phyloP scores from a whole-genome alignment of 2,797 vertebrate genomes.

The Myiothlypis coronata region DNA sequence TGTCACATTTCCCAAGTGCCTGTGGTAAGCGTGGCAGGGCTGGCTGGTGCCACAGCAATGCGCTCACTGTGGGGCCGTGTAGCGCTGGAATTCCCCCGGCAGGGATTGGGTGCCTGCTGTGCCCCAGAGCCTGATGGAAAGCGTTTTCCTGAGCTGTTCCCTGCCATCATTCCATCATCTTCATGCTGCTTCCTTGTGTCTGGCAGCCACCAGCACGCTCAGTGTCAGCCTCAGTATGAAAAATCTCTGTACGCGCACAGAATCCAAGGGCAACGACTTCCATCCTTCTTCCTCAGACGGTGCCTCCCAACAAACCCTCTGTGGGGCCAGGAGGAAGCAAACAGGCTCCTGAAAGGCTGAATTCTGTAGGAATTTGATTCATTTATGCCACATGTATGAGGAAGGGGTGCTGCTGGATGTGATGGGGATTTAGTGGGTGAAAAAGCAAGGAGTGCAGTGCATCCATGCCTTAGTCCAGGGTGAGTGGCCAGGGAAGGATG shows the following conservation, averaged over 20 bases:
- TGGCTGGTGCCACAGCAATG: background rate
- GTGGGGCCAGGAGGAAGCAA: background rate
- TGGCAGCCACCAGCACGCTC: background rate
- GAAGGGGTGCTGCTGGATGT: background rate
- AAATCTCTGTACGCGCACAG: rapidly evolving
- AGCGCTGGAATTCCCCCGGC: rapidly evolving
- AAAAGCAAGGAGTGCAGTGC: background rate
- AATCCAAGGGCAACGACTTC: rapidly evolving
- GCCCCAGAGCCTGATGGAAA: background rate
- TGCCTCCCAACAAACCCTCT: background rate
- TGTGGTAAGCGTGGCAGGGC: background rate
- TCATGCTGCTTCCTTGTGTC: background rate
- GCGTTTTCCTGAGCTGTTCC: background rate
- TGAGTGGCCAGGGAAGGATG: background rate
- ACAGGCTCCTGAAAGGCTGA: background rate
- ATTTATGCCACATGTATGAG: background rate
- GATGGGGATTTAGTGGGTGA: background rate
- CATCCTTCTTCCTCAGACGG: background rate
- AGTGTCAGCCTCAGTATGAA: background rate
- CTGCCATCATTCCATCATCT: background rate
- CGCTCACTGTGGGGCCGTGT: rapidly evolving
- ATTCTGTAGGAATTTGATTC: background rate
- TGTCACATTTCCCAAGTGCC: background rate
- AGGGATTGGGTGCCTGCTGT: background rate
- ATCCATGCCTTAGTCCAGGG: rapidly evolving